phyloP scores from a whole-genome alignment of 2,888 invertebrate genomes.

The Blera fallax region DNA sequence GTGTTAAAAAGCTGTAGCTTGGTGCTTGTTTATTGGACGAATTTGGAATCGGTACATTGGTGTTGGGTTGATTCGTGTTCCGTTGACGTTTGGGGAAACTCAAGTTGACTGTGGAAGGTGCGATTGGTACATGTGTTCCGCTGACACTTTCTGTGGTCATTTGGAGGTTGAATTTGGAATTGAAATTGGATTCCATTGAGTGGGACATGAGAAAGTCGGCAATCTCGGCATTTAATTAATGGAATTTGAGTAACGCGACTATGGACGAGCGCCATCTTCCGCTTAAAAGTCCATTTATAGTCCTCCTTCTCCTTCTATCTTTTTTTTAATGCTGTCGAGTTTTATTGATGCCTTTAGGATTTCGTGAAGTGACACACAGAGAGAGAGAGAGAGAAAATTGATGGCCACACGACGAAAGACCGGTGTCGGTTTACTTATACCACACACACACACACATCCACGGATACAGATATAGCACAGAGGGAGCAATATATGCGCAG shows the following conservation, averaged over 20 bases:
- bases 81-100: constrained; percentile 64
- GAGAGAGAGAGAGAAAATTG: no score
- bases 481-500: no score
- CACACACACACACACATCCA: constrained; percentile 9
- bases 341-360: constrained; percentile 14
- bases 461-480: not conserved
- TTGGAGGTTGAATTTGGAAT: constrained; percentile 38
- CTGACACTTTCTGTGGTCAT: constrained; percentile 68
- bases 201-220: constrained; percentile 32
- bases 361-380: constrained; percentile 60
- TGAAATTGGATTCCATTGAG: constrained; percentile 34
- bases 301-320: no score
- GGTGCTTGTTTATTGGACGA: constrained; percentile 69
- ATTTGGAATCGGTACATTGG: constrained; percentile 66
- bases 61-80: constrained; percentile 68
- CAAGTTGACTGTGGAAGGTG: constrained; percentile 58
- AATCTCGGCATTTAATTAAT: constrained; percentile 54
- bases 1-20: constrained; percentile 63
- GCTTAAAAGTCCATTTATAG: constrained; percentile 26
- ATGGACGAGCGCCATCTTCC: not conserved
- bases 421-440: constrained; percentile 21
- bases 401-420: constrained; percentile 52
- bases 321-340: no score
- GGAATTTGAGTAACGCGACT: constrained; percentile 14
- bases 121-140: constrained; percentile 66